These are phyloP conservation scores for Palythoa caribaeorum DNA, from an alignment of 92 coral and sea anemone genomes.

Conservation along the genomic window DNA sequence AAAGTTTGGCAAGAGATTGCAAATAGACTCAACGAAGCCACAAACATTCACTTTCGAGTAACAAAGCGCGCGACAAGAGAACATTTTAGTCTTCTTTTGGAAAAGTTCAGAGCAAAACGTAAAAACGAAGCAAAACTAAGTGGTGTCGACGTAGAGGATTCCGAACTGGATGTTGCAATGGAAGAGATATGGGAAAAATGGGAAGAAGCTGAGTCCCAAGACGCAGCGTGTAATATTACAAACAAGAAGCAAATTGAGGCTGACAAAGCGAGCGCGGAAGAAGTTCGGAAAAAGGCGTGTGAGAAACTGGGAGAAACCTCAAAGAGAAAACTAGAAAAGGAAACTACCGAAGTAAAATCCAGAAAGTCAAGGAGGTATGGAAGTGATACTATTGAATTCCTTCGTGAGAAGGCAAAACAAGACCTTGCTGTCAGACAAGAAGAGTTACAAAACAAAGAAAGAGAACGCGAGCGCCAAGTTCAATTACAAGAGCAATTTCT, in stretches of 20 bases:
- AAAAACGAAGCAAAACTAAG: constrained; percentile 37
- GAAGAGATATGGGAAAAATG: constrained; percentile 51
- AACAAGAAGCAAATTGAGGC: constrained; percentile 42
- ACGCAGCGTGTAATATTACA: not conserved
- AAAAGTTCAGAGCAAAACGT: constrained; percentile 42
- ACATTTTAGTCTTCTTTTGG: constrained; percentile 42
- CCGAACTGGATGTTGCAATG: constrained; percentile 54
- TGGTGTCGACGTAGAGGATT: constrained; percentile 49
- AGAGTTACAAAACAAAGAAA: not conserved
- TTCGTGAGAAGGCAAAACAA: constrained; percentile 6
- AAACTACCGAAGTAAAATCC: constrained; percentile 10
- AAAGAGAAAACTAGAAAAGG: constrained; percentile 11
- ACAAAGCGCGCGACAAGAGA: constrained; percentile 62
- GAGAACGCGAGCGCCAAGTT: not conserved
- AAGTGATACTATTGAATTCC: constrained; percentile 28
- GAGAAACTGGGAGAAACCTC: constrained; percentile 49
- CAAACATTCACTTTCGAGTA: constrained; percentile 27
- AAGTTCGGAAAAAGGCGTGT: constrained; percentile 45
- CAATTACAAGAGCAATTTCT: not conserved
- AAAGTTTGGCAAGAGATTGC: constrained; percentile 50
- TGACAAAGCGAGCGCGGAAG: constrained; percentile 43
- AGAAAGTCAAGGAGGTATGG: constrained; percentile 22
- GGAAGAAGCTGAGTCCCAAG: constrained; percentile 35
- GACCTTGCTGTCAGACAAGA: not conserved
- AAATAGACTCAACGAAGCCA: constrained; percentile 39